Conservation (phyloP, 2,888 invertebrate genomes). For the Theristus sp. region DNA sequence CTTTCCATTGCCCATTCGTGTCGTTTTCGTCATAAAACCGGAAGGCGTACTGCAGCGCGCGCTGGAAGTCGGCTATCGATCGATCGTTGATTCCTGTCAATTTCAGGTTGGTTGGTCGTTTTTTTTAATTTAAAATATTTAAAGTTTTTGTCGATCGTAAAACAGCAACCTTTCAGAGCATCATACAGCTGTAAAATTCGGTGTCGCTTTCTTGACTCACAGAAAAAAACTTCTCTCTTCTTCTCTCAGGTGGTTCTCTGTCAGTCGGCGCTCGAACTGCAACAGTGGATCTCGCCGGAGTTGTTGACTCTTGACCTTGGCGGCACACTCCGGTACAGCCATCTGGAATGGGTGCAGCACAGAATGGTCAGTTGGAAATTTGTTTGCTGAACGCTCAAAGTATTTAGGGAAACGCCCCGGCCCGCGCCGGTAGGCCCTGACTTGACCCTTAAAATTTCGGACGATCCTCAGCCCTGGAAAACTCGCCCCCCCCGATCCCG, state of each 20-base stretch:
- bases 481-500: too few species aligned
- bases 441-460: too few species aligned
- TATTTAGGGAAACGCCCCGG: too few species aligned
- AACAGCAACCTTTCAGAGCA: too few species aligned
- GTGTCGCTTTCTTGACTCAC: too few species aligned
- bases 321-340: constrained; percentile 68
- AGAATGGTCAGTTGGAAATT: constrained; percentile 63
- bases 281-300: constrained; percentile 59
- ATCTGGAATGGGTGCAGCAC: constrained; percentile 89
- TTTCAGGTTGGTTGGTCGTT: constrained; percentile 47
- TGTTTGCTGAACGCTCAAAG: too few species aligned
- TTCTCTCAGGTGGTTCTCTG: constrained; percentile 49
- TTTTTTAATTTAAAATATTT: neutral
- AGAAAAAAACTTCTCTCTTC: neutral
- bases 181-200: too few species aligned
- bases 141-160: too few species aligned
- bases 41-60: constrained; percentile 87
- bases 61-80: constrained; percentile 61
- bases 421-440: too few species aligned
- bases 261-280: constrained; percentile 62
- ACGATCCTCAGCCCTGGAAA: too few species aligned
- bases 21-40: constrained; percentile 79
- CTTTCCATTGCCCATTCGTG: constrained; percentile 77
- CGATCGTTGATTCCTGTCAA: constrained; percentile 72
- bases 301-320: constrained; percentile 64